Base-by-base conservation (phyloP, 2,113 vertebrate species). In the Trinectes maculatus region DNA sequence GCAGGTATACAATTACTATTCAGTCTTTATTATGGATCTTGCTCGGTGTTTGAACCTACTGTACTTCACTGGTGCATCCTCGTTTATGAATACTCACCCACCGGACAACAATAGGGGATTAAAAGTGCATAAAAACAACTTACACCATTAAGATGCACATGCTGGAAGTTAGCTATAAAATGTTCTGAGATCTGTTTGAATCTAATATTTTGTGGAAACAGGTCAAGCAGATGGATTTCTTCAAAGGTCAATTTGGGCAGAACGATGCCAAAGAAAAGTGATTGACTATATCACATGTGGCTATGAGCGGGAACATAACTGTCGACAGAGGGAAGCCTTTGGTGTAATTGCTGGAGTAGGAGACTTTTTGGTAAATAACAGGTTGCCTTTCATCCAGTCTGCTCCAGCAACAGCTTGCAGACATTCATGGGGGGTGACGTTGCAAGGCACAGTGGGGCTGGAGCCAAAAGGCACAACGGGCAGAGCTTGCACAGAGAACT, bases 331-430 rank as follows among this genome's bases (percentile, higher is more conserved):
- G 29, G 48, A 80, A 70, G 69, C 57, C 71, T 83, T 89, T 83
- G 66, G 82, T 82, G 72, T 72, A 71, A 77, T 65, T 71, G 77
- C 78, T 78, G 81, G 64, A 71, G 80, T 61, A 62, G 60, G 78
- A 81, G 66, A 59, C 71, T 86, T 84, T 68, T 73, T 83, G 79
- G 60, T 83, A 83, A 80, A 84, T 74, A 86, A 80, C 84, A 82
- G 78, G 87, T 87, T 89, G 84, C 68, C 79, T 90, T 90, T 88
- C 67, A 89, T 89, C 82, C 79, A 66, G 68, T 71, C 74, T 82
- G 79, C 65, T 83, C 66, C 49, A 77, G 82, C 83, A 89, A 86
- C 89, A 89, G 87, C 89, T 89, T 92, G 89, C 55, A 82, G 56
- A 74, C 75, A 82, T 74, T 84, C 79, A 59, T 19, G 64, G 85